These are phyloP conservation scores for Saturnia pavonia DNA, from an alignment of 2,888 invertebrate species.

Conservation along the genomic window DNA sequence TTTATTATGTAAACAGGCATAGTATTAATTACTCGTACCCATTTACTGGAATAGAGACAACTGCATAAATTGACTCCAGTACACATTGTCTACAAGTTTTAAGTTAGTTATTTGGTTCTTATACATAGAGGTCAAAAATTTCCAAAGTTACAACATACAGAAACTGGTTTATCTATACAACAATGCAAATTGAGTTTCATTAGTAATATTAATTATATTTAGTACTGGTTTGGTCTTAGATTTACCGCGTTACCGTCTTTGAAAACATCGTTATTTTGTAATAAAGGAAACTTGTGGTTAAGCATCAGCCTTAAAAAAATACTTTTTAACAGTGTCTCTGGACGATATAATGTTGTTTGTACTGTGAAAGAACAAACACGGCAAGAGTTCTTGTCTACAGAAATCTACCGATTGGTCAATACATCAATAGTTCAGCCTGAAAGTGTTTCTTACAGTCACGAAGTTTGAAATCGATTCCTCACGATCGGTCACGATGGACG, in stretches of 20 bases:
- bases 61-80: background rate
- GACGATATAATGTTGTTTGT: background rate
- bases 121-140: too few relatives aligned
- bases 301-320: background rate
- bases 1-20: too few relatives aligned
- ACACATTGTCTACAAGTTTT: background rate
- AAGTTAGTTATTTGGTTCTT: too few relatives aligned
- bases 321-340: background rate
- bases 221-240: background rate
- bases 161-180: background rate
- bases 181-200: too few relatives aligned
- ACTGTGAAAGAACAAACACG: background rate
- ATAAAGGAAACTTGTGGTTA: background rate
- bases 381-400: background rate
- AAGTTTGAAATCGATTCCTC: constrained; percentile 52
- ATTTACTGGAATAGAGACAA: background rate
- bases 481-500: constrained; percentile 41
- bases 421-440: background rate
- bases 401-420: background rate
- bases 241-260: background rate
- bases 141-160: background rate
- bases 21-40: too few relatives aligned
- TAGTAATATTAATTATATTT: background rate
- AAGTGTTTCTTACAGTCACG: constrained; percentile 21
- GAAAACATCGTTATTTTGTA: background rate